Evolutionary conservation across 1,140 invertebrate genomes (phyloP).

Genomic region (Drosophila funebris): DNA sequence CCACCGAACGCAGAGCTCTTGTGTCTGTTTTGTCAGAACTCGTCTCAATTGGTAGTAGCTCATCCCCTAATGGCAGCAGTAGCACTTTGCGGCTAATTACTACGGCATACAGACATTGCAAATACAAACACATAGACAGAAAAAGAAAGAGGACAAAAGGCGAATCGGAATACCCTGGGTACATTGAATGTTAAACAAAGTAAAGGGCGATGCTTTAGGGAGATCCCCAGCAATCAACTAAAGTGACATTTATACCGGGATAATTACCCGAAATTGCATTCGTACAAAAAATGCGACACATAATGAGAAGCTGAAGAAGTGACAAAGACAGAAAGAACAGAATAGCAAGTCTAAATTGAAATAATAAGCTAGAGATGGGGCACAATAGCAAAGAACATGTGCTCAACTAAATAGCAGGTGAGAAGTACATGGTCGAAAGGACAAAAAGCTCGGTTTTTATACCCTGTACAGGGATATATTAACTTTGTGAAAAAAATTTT

Average conservation of each 20-base stretch:
- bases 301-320: background rate
- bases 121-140: slow-evolving; percentile 22
- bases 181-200: slow-evolving; percentile 1
- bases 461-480: too few species aligned
- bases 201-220: slow-evolving; percentile 1
- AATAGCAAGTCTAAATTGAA: slow-evolving; percentile 23
- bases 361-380: background rate
- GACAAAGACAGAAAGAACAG: background rate
- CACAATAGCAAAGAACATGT: slow-evolving; percentile 14
- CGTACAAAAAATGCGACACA: slow-evolving; percentile 3
- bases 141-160: background rate
- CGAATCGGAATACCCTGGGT: background rate
- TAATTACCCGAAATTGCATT: slow-evolving; percentile 65
- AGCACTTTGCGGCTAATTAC: slow-evolving; percentile 67
- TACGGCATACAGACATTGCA: slow-evolving; percentile 29
- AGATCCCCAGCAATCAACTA: slow-evolving; percentile 60
- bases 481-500: too few species aligned
- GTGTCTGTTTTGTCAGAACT: slow-evolving; percentile 31
- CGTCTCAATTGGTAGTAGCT: slow-evolving; percentile 11
- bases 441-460: slow-evolving; percentile 26
- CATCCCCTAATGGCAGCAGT: slow-evolving; percentile 12
- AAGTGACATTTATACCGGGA: slow-evolving; percentile 69
- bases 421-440: background rate
- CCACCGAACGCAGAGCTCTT: slow-evolving; percentile 18
- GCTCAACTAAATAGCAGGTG: slow-evolving; percentile 1